Evolutionary conservation across 1,140 invertebrate species (phyloP).

Genomic region (Geopemphigus sp.): DNA sequence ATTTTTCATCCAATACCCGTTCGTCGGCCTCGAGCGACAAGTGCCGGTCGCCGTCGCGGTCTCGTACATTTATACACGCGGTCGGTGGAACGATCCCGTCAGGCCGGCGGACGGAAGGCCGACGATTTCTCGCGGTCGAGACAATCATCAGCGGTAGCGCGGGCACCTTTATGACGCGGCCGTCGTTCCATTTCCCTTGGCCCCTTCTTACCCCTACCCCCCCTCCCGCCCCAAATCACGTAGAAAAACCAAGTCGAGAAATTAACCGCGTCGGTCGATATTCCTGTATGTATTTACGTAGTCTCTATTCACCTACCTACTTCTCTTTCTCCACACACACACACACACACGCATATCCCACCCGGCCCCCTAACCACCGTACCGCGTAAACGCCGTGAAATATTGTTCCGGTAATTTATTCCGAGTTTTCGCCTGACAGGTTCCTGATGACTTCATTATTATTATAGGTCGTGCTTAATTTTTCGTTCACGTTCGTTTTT

Average conservation of each 20-base stretch:
- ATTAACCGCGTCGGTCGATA: slow-evolving; percentile 26
- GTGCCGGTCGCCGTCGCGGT: too few species aligned
- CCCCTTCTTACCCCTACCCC: too few species aligned
- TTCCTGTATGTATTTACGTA: background rate
- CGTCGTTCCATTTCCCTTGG: background rate
- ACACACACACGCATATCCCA: too few species aligned
- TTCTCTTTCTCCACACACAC: too few species aligned
- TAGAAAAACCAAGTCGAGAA: too few species aligned
- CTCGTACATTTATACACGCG: too few species aligned
- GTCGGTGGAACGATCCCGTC: background rate
- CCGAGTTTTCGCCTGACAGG: slow-evolving; percentile 33
- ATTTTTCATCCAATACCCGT: background rate
- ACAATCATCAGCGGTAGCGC: slow-evolving; percentile 7
- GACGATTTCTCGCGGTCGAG: background rate
- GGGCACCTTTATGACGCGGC: too few species aligned
- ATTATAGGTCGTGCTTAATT: background rate
- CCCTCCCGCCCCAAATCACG: too few species aligned
- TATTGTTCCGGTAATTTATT: slow-evolving; percentile 29
- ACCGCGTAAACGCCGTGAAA: slow-evolving; percentile 16
- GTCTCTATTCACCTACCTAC: too few species aligned
- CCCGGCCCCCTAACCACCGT: background rate
- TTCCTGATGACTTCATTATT: slow-evolving; percentile 42
- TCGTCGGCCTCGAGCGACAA: background rate
- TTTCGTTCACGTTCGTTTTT: too few species aligned
- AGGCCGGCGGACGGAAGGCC: background rate